Evolutionary conservation across 1,140 invertebrate genomes (phyloP), one percentile per base, ranked within the genome.

Genomic region (Sycobia sp.): DNA sequence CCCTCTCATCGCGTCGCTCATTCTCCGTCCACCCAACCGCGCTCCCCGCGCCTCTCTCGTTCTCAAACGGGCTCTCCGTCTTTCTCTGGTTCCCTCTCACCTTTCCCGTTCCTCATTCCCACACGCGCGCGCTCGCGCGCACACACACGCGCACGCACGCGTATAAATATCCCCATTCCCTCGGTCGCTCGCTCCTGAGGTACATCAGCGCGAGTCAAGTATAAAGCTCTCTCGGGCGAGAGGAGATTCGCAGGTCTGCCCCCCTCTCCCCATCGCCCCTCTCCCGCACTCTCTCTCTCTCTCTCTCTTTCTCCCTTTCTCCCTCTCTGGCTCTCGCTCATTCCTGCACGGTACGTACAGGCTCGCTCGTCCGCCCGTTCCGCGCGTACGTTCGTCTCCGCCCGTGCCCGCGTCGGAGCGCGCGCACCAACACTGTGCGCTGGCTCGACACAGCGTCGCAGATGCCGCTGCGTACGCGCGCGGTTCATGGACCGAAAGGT

Each of bases 401-500:
- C 25, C 1, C 5, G 11, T 44, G 2, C 18, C 1, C 32, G 27
- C n/a, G n/a, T n/a, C n/a, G n/a, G n/a, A n/a, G n/a, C 27, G 10
- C 10, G 13, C 18, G 41, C 11, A 36, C 49, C 2, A 36, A 20
- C 22, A 46, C 22, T n/a, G n/a, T n/a, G n/a, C n/a, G n/a, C n/a
- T n/a, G n/a, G 3, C 27, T 36, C 29, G 14, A 14, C 27, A 9
- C 11, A n/a, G 13, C 39, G 5, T 41, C 5, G 1, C 18, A 46
- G 4, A 20, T 23, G 22, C 43, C 14, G 22, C 10, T 14, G n/a
- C n/a, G n/a, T n/a, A n/a, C n/a, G 14, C 34, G 38, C 14, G n/a
- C 29, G 49, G 58, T 53, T 53, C 58, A 61, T 43, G 58, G 39
- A 38, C 49, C 49, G 46, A 1, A 2, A 16, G 14, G 13, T 14